A percentile compares a stretch with the other conserved stretches of the same genome.
Evolutionary conservation across 2,113 vertebrate species (phyloP).

Genomic region (Microcebus lehilahytsara): DNA sequence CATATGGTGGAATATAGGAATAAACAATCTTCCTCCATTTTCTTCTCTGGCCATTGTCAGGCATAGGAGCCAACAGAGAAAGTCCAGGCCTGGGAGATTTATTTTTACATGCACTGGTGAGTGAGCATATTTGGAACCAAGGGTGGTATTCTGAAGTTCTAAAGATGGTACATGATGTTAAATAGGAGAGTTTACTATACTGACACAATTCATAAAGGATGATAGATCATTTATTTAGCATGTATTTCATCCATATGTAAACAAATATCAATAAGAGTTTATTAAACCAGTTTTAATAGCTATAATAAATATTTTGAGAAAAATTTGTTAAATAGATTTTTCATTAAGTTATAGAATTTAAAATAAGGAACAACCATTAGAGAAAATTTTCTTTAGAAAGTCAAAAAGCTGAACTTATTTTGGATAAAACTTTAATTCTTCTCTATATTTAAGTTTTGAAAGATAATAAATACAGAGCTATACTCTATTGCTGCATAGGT

Average conservation of each 20-base stretch:
- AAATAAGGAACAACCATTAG: not conserved
- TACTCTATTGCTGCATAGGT: accelerated
- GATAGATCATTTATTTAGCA: not conserved
- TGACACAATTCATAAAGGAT: not conserved
- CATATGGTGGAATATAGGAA: not conserved
- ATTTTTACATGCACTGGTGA: not conserved
- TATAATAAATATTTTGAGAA: not conserved
- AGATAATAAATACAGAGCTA: not conserved
- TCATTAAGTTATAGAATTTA: not conserved
- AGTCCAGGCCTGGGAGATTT: not conserved
- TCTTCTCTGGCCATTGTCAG: not conserved
- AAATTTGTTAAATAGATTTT: not conserved
- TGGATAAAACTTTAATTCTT: not conserved
- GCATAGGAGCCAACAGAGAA: not conserved
- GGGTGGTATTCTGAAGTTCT: not conserved
- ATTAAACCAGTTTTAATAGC: not conserved
- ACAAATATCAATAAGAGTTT: not conserved
- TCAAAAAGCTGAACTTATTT: not conserved
- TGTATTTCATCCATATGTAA: not conserved
- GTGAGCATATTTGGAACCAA: not conserved
- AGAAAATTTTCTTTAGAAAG: not conserved
- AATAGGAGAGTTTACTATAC: not conserved
- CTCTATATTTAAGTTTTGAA: not conserved
- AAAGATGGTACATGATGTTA: too few species aligned
- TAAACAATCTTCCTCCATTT: not conserved